Evolutionary conservation across 2,113 vertebrate genomes (phyloP).

Genomic region (Cavia aperea): DNA sequence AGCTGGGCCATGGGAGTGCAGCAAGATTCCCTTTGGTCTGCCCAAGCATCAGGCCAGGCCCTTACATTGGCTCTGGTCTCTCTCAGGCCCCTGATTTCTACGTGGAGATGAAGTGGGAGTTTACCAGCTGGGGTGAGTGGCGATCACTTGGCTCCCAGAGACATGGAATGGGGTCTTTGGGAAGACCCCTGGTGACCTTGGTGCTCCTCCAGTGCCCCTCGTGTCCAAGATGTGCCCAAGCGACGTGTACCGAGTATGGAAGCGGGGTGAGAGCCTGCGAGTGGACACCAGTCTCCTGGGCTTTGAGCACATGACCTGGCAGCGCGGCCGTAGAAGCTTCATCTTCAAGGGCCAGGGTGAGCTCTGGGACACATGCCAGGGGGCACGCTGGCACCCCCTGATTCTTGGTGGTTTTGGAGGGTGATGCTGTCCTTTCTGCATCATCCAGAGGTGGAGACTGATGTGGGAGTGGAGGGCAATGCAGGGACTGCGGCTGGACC

Average conservation of each 20-base stretch:
- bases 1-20: background rate
- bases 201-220: slow-evolving; percentile 82
- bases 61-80: background rate
- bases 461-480: background rate
- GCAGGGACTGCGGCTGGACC: background rate
- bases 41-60: background rate
- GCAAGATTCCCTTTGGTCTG: background rate
- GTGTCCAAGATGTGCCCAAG: slow-evolving; percentile 96
- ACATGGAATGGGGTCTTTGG: background rate
- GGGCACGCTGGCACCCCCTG: accelerated
- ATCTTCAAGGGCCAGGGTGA: slow-evolving; percentile 94
- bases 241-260: slow-evolving; percentile 95
- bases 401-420: background rate
- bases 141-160: background rate
- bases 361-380: background rate
- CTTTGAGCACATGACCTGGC: slow-evolving; percentile 98
- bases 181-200: background rate
- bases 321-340: slow-evolving; percentile 92
- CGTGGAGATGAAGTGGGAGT: slow-evolving; percentile 99
- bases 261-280: slow-evolving; percentile 89
- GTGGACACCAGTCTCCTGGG: slow-evolving; percentile 95
- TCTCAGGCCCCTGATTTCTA: slow-evolving; percentile 92
- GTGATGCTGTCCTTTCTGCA: background rate
- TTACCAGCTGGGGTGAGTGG: slow-evolving; percentile 95
- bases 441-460: background rate